Base-by-base conservation (phyloP, 1,140 invertebrate genomes). In the Diabrotica undecimpunctata region DNA sequence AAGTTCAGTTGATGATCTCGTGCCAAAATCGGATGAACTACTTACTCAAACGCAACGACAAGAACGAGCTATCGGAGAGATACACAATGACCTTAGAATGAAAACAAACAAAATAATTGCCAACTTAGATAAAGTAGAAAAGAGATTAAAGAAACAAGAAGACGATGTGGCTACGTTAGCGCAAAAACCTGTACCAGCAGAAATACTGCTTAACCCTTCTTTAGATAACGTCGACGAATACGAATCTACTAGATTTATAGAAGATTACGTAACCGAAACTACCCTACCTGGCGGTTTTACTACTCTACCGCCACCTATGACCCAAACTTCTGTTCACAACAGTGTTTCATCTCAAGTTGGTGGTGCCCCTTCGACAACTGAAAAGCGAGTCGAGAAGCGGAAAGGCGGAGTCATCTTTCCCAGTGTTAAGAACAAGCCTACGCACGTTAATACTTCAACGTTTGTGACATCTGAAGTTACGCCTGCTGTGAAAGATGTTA, bases 71-170 rank as follows among this genome's bases (percentile, higher is more conserved):
- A 94, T 95, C 68, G 91, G 85, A 51, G 90, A 93, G 79, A 93
- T 95, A 61, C 91, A 94, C 75, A 88, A 88, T 36, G 93, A 95
- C 78, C 79, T 95, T 7, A 84, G 88, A 64, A 78, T 86, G 0
- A 93, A 93, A 78, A 90, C 91, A 0, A 93, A 94, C 75, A 87
- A 92, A 66, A 95, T 95, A 56, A 94, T 94, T 14, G 89, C 91
- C 64, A 94, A 94, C 75, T 81, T 95, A 62, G 90, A 91, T 74
- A 89, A 91, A 78, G 91, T 94, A 7, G 91, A 94, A 74, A 91
- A 89, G 67, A 82, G 90, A 46, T 77, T 94, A 36, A 92, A 91
- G 78, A 92, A 92, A 75, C 90, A 92, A 72, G 90, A 91, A 71
- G 87, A 90, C 69, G 89, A 91, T 69, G 87, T 89, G 11, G 87